Evolutionary conservation across 1,140 invertebrate species (phyloP), one percentile per base, ranked within the genome.

Genomic region (Eulimnadia texana): DNA sequence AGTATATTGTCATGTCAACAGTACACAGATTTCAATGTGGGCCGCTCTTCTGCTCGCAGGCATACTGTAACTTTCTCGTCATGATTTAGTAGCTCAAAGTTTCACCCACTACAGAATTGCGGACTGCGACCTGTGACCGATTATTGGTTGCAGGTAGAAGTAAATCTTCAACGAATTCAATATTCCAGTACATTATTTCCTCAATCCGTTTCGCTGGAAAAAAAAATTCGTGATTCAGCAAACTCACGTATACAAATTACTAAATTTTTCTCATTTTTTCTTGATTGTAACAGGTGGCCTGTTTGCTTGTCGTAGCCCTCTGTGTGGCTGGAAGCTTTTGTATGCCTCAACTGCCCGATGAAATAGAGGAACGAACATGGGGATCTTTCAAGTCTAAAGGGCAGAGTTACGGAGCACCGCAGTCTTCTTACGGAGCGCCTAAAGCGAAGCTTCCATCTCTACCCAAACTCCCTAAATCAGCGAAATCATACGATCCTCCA

Each of bases 391-490:
- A 42, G 16, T 42, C 33, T 6, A 42, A 42, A 16, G 33, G 33
- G 6, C 6, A 42, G 6, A 42, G 33, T 16, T 42, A 42, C 33
- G 33, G 33, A 42, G 16, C 6, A 9, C 50, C 50, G 11, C 29
- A 55, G 2, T 28, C 42, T 50, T 33, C 56, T 16, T 63, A 63
- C 33, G 62, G 55, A 20, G 55, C 62, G 50, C 62, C 52, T n/a
- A 61, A 61, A 63, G 49, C 62, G 0, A 63, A 63, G 50, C 53
- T 54, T 13, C 61, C 61, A 1, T 60, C 59, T 33, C 27, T 58
- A n/a, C 60, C 60, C 10, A 63, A 63, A 28, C 33, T 50, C n/a
- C 61, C 55, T n/a, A 63, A 63, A 52, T 24, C 58, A n/a, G 61
- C 64, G 22, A 65, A 52, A 25, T 24, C 47, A 20, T 51, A 63